Conservation (phyloP, 2,113 vertebrate species). For the Misgurnus mizolepis region DNA sequence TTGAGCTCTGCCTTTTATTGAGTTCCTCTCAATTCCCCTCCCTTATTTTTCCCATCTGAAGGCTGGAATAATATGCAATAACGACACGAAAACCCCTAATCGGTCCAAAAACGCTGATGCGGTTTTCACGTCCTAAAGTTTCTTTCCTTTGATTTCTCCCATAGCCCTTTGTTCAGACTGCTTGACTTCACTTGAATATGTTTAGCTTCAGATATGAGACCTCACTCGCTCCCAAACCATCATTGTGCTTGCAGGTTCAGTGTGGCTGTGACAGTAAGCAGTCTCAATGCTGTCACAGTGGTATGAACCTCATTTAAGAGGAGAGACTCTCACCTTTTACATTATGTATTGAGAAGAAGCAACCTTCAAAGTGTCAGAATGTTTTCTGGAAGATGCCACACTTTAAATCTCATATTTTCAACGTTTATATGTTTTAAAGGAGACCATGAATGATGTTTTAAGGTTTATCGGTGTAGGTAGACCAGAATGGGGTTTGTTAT, state of each 20-base stretch:
- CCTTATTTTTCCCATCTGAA: conserved; percentile 1
- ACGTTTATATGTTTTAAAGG: neutral
- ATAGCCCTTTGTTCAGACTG: neutral
- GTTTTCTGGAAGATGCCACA: neutral
- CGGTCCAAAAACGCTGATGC: neutral
- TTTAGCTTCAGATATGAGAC: neutral
- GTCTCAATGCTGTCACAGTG: conserved; percentile 14
- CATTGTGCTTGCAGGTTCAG: conserved; percentile 6
- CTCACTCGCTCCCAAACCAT: neutral
- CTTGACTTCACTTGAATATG: conserved; percentile 5
- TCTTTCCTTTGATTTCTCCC: neutral
- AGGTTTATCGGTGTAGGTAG: neutral
- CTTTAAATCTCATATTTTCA: neutral
- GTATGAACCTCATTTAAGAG: neutral
- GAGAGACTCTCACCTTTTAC: conserved; percentile 3
- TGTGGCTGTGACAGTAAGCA: neutral
- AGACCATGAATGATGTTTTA: conserved; percentile 6
- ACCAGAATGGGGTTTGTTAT: neutral
- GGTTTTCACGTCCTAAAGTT: neutral
- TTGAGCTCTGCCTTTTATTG: conserved; percentile 5
- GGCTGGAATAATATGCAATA: neutral
- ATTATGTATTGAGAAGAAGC: conserved; percentile 20
- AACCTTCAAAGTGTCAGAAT: conserved; percentile 1
- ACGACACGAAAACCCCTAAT: neutral
- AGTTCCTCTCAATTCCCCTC: conserved; percentile 1